Base-by-base conservation (phyloP, 2,797 vertebrate genomes). In the Gadopsis bispinosus region DNA sequence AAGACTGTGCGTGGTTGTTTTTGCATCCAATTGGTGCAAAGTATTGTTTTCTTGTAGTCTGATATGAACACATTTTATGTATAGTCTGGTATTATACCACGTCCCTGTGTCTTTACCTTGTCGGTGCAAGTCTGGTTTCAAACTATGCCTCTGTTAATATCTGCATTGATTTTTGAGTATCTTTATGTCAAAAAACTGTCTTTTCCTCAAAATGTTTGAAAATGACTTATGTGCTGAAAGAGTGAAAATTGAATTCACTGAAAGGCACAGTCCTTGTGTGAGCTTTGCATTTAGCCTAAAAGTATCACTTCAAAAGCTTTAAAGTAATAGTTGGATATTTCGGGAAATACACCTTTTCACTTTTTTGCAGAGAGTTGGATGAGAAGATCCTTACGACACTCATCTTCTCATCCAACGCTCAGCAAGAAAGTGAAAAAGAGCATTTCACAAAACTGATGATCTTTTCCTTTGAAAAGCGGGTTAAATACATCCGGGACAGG, bases 31-130 rank as follows among this genome's bases (percentile, higher is more conserved):
- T 2, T 66, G 33, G 14, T 61, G 53, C 9, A 37, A 9, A 37
- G 8, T 37, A 37, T 77, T 29, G 48, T 63, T 54, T 60, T 64
- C 7, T 74, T 56, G 2, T 41, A 31, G 26, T 75, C 75, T 60
- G 1, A 53, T 68, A n/a, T 67, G 39, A 39, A 48, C 13, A 33
- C 2, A 35, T 67, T 51, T 51, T 60, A 41, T 69, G 1, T 41
- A 1, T 45, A 64, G 29, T 60, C 66, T 45, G 19, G 16, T 70
- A 26, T 47, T 13, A 3, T 22, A 31, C 41, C 37, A 26, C 26
- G 26, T 26, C 26, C 26, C 26, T 26, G 26, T 33, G 10, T 31
- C 13, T 77, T 60, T 37, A 37, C 6, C n/a, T 45, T 41, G 17
- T 69, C 9, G 7, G 33, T 39, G 33, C 29, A 47, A 22, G 1